Conservation (phyloP, 2,113 vertebrate species). For the Hippocampus mohnikei region DNA sequence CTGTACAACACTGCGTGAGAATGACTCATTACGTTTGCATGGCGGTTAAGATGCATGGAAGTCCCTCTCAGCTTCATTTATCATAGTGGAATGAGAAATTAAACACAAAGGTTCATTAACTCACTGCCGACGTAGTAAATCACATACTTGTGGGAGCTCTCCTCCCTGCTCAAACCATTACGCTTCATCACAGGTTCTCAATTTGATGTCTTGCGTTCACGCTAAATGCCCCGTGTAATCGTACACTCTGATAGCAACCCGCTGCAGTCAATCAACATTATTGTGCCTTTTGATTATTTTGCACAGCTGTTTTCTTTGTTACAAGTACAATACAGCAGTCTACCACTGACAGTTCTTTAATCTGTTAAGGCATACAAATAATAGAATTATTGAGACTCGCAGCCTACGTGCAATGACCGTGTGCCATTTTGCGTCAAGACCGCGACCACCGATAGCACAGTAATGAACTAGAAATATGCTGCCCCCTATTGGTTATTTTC, state of each 20-base stretch:
- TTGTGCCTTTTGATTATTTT: slow-evolving; percentile 6
- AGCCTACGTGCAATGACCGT: too few species aligned
- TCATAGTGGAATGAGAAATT: slow-evolving; percentile 57
- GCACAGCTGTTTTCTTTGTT: neutral
- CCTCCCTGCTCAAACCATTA: slow-evolving; percentile 28
- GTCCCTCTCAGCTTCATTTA: slow-evolving; percentile 46
- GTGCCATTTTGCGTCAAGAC: neutral
- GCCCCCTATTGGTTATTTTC: slow-evolving; percentile 32
- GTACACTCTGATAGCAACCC: slow-evolving; percentile 7
- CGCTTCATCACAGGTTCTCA: slow-evolving; percentile 29
- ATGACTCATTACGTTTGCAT: slow-evolving; percentile 49
- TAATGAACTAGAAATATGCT: slow-evolving; percentile 10
- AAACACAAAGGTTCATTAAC: slow-evolving; percentile 49
- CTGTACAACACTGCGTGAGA: slow-evolving; percentile 30
- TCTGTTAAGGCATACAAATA: slow-evolving; percentile 12
- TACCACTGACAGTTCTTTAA: neutral
- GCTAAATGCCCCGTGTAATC: slow-evolving; percentile 7
- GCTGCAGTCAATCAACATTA: slow-evolving; percentile 15
- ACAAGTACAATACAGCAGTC: neutral
- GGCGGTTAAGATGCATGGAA: slow-evolving; percentile 42
- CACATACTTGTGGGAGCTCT: slow-evolving; percentile 28
- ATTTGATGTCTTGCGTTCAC: slow-evolving; percentile 35
- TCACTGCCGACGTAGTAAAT: slow-evolving; percentile 41
- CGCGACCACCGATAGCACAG: neutral
- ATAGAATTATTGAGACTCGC: slow-evolving; percentile 25